Evolutionary conservation across 2,888 invertebrate genomes (phyloP).

Genomic region (Eupithecia subfuscata): DNA sequence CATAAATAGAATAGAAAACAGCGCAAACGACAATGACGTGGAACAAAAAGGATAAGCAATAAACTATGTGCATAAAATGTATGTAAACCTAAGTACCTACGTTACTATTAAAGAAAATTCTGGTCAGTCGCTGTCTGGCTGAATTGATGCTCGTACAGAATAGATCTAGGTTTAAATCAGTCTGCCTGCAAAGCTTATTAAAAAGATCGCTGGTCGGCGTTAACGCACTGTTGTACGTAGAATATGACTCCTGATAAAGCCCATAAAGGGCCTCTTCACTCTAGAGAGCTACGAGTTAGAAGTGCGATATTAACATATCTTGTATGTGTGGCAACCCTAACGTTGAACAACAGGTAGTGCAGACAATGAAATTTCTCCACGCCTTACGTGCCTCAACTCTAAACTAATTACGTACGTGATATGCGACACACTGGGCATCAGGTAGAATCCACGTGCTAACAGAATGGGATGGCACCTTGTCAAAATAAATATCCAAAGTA

Average conservation of each 20-base stretch:
- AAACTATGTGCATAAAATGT: too few relatives aligned
- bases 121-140: too few relatives aligned
- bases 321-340: not conserved
- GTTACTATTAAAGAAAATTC: too few relatives aligned
- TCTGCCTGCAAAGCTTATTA: too few relatives aligned
- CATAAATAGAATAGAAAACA: too few relatives aligned
- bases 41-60: too few relatives aligned
- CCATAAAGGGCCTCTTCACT: not conserved
- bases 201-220: too few relatives aligned
- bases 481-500: not conserved
- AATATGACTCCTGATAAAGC: not conserved
- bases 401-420: slow-evolving; percentile 5
- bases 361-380: slow-evolving; percentile 61
- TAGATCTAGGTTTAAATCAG: too few relatives aligned
- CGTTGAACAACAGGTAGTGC: not conserved
- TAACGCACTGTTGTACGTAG: too few relatives aligned
- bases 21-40: too few relatives aligned
- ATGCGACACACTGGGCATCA: not conserved
- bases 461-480: not conserved
- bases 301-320: not conserved
- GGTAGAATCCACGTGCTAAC: not conserved
- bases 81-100: too few relatives aligned
- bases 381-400: slow-evolving; percentile 62
- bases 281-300: not conserved
- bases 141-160: too few relatives aligned